These are phyloP conservation scores for Passer domesticus DNA, from an alignment of 2,113 vertebrate genomes.

Conservation along the genomic window DNA sequence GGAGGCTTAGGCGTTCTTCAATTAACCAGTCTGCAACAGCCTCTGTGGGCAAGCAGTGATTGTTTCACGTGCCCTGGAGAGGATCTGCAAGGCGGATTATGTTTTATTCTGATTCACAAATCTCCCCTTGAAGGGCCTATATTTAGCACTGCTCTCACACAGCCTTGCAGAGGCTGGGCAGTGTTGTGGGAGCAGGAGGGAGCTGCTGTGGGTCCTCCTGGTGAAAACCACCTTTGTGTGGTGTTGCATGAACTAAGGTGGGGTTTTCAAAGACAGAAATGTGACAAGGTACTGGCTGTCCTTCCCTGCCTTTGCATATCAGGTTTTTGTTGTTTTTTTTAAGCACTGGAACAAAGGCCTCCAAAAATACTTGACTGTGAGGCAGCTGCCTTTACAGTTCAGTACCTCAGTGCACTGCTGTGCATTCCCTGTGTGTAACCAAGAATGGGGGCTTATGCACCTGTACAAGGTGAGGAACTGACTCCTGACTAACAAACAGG, in stretches of 20 bases:
- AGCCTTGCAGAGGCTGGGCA: not conserved
- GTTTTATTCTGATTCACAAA: not conserved
- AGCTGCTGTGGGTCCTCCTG: not conserved
- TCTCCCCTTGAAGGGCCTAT: not conserved
- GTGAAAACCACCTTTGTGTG: not conserved
- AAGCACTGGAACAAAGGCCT: not conserved
- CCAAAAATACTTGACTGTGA: not conserved
- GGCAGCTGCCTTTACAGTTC: not conserved
- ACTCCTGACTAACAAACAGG: not conserved
- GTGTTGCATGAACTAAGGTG: not conserved
- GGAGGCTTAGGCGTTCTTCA: not conserved
- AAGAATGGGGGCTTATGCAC: accelerated
- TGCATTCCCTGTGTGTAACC: not conserved
- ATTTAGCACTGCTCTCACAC: not conserved
- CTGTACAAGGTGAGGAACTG: not conserved
- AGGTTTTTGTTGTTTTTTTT: not conserved
- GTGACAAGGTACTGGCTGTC: not conserved
- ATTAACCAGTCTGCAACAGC: not conserved
- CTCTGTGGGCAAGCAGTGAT: not conserved
- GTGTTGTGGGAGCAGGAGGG: not conserved
- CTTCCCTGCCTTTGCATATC: not conserved
- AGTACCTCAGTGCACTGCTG: accelerated
- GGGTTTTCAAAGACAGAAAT: not conserved
- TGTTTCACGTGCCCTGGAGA: not conserved
- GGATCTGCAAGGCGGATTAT: not conserved